These are phyloP conservation scores for Willisornis vidua DNA, from an alignment of 2,113 vertebrate genomes.

Conservation along the genomic window DNA sequence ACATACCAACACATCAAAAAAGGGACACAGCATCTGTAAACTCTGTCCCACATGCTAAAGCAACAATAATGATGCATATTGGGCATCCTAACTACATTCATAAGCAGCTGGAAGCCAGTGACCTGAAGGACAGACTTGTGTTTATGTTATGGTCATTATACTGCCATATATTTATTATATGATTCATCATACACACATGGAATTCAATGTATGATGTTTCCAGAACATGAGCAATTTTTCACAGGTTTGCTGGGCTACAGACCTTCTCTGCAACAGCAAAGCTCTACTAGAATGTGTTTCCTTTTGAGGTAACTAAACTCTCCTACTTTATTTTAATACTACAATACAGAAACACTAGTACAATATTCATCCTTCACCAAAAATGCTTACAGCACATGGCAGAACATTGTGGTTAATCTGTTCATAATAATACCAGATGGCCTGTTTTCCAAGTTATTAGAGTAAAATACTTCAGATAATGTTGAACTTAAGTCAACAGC, in stretches of 20 bases:
- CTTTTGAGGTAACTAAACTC: not conserved
- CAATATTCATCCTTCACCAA: not conserved
- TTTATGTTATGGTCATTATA: fast-evolving
- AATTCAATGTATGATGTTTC: not conserved
- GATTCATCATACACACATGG: not conserved
- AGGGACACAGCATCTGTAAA: not conserved
- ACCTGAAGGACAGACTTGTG: not conserved
- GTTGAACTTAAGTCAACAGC: not conserved
- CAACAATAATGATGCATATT: not conserved
- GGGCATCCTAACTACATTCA: not conserved
- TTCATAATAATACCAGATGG: not conserved
- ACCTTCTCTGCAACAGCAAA: not conserved
- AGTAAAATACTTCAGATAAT: constrained; percentile 17
- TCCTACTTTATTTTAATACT: not conserved
- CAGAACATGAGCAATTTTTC: not conserved
- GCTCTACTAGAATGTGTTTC: not conserved
- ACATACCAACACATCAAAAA: not conserved
- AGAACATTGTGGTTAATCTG: not conserved
- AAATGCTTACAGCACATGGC: not conserved
- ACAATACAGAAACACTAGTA: not conserved
- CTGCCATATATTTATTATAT: not conserved
- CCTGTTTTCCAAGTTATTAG: not conserved
- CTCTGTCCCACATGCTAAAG: not conserved
- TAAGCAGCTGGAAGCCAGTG: not conserved
- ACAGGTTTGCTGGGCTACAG: not conserved